Evolutionary conservation across 2,113 vertebrate genomes (phyloP), one percentile per base, ranked within the genome.

Genomic region (Ellobius talpinus): DNA sequence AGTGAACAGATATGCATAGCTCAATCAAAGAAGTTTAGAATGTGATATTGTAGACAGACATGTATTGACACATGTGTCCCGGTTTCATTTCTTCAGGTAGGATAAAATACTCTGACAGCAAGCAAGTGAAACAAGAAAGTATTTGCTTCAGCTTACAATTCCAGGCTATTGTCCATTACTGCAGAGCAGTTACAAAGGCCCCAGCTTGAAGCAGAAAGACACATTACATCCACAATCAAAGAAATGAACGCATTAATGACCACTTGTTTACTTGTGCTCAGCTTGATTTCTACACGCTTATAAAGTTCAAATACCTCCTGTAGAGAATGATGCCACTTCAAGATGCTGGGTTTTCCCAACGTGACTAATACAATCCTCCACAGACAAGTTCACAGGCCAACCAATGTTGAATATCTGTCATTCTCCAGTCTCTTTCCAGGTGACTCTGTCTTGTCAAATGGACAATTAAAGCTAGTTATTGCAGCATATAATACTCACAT

Each of bases 261-360:
- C 8, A 26, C 26, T 21, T 31, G 3, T 10, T 26, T 31, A 24
- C 24, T 63, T 29, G 11, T 42, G 55, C 4, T 65, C 24, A 45
- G 1, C 14, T 45, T 45, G 24, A 31, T 85, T 65, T 65, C 2
- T 9, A 42, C 13, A 42, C 24, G 63, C 24, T 29, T 42, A 84
- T 5, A 2, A 63, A 42, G 24, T 31, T 11, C 2, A 65, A 21
- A 29, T 42, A 6, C 13, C 55, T 6, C 1, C 19, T 36, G 23
- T 29, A 29, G 55, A 8, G 39, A 65, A 42, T 5, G 58, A 3
- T 31, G 1, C 9, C 5, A 1, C 4, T 0, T 2, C 58, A 85
- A 61, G 31, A 19, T 65, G 1, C 31, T 63, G n/a, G 7, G 58
- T 45, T 24, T 65, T 31, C 14, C 61, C 39, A 42, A 61, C 7